Percentiles rank a stretch among this genome's conserved stretches.
Evolutionary conservation across 1,140 invertebrate genomes (phyloP).

Genomic region (Calycopis cecrops): DNA sequence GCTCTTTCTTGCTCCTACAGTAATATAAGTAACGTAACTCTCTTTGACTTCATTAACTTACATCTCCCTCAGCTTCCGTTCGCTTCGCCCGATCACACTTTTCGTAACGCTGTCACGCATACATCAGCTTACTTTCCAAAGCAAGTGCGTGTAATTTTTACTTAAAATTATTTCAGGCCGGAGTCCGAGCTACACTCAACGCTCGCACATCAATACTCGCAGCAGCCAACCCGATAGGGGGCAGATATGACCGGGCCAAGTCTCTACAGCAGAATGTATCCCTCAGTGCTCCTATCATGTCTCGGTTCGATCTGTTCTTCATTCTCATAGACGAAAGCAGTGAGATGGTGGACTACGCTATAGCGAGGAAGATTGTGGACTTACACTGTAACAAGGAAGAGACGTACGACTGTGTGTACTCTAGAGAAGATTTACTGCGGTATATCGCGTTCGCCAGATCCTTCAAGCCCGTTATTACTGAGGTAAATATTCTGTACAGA

Average conservation of each 20-base stretch:
- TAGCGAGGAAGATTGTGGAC: slow-evolving; percentile 96
- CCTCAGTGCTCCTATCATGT: slow-evolving; percentile 98
- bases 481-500: slow-evolving; percentile 57
- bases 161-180: slow-evolving; percentile 80
- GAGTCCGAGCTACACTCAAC: slow-evolving; percentile 97
- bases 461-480: slow-evolving; percentile 94
- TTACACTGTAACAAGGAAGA: slow-evolving; percentile 90
- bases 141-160: too few species aligned
- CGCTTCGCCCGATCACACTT: too few species aligned
- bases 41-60: too few species aligned
- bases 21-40: too few species aligned
- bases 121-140: too few species aligned
- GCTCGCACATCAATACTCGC: slow-evolving; percentile 98
- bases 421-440: slow-evolving; percentile 89
- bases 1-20: too few species aligned
- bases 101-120: too few species aligned
- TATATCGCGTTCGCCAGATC: slow-evolving; percentile 98
- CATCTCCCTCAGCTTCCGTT: too few species aligned
- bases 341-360: slow-evolving; percentile 91
- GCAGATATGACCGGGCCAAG: slow-evolving; percentile 95
- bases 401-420: slow-evolving; percentile 87
- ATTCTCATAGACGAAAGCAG: slow-evolving; percentile 84
- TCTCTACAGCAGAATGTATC: slow-evolving; percentile 96
- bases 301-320: slow-evolving; percentile 99
- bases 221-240: slow-evolving; percentile 98